phyloP scores from a whole-genome alignment of 2,888 invertebrate genomes.

The Diarsia rubi region DNA sequence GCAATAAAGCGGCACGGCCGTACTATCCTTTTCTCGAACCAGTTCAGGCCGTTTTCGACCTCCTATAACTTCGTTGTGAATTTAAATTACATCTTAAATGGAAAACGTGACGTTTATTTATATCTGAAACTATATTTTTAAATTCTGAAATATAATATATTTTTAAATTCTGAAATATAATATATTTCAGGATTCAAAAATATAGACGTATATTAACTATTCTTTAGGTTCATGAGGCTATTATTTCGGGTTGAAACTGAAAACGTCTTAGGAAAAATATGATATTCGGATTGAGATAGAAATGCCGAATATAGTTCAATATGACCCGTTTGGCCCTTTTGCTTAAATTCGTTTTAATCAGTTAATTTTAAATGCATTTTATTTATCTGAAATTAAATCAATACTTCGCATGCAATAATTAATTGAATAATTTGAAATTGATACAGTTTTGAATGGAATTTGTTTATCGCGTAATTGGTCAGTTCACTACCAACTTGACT shows the following conservation, averaged over 20 bases:
- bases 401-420: constrained; percentile 6
- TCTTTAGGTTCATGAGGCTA: constrained; percentile 22
- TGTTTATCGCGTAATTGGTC: constrained; percentile 19
- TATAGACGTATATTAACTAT: constrained; percentile 20
- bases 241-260: constrained; percentile 30
- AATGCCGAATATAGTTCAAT: background rate
- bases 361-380: constrained; percentile 11
- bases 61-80: too few species aligned
- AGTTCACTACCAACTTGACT: constrained; percentile 8
- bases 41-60: too few species aligned
- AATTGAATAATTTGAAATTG: constrained; percentile 34
- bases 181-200: too few species aligned
- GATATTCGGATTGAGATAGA: constrained; percentile 40
- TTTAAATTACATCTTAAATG: constrained; percentile 18
- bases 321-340: too few species aligned
- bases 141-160: constrained; percentile 46
- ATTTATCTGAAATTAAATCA: constrained; percentile 51
- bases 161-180: too few species aligned
- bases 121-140: constrained; percentile 8
- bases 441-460: constrained; percentile 26
- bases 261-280: constrained; percentile 37
- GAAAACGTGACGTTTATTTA: constrained; percentile 39
- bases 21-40: too few species aligned
- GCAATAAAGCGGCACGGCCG: too few species aligned
- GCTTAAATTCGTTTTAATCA: background rate